Base-by-base conservation (phyloP, 23 tunicate genomes). In the Clavelina lepadiformis region DNA sequence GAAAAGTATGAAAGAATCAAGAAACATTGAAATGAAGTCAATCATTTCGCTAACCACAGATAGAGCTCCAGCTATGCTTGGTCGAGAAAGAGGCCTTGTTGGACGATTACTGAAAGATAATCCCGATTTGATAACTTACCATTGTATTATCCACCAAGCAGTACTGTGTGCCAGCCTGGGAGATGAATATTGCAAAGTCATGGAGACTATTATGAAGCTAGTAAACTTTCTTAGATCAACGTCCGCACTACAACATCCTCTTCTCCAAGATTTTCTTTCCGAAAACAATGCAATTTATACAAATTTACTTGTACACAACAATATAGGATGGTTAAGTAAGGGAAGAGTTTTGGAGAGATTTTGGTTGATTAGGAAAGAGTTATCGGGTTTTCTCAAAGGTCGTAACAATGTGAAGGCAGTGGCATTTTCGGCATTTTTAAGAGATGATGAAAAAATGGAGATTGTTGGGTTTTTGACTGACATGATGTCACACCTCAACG, bases 111-210 rank as follows among this genome's bases (percentile, higher is more conserved):
- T 47, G 18, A 67, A 50, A 67, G 73, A 67, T 50, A 49, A 67
- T 50, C 62, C 63, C 60, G 63, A 67, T 67, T 47, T 67, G 36
- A 67, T 67, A 28, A 50, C 57, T 28, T 64, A 67, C 60, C 73
- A 50, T 50, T 50, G 71, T 38, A 41, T 64, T 41, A 59, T 59
- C 65, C 65, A 11, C 55, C 31, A 35, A 36, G 25, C 20, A 53
- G 23, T 53, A 53, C 59, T 53, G 59, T 35, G 53, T 63, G 69
- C 54, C 69, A 63, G 69, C 8, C 69, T 63, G 69, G 54, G 69
- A 63, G 53, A 63, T 63, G 69, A 63, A 38, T 63, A 63, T 63
- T 6, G 69, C 23, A 52, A 63, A 35, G 69, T 63, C 24, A 38
- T 63, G 69, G 25, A 35, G 53, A 63, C 28, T 63, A 63, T 59